Percentiles rank a stretch among this genome's conserved stretches.
These are phyloP conservation scores for Marcusenius ussheri DNA, from an alignment of 2,113 vertebrate genomes.

Conservation along the genomic window DNA sequence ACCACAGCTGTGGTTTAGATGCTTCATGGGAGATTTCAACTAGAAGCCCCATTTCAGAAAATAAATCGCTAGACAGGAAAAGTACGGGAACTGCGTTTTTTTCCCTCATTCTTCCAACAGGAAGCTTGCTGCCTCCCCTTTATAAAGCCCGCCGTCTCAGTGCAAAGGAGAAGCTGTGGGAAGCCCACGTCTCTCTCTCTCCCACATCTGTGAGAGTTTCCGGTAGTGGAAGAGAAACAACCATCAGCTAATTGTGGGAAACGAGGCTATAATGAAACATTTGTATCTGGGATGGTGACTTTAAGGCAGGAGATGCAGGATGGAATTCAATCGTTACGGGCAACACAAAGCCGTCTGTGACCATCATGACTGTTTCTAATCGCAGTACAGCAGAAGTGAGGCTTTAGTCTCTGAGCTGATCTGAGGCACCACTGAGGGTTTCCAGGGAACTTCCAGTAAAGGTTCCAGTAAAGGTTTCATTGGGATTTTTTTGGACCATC, in stretches of 20 bases:
- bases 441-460: neutral
- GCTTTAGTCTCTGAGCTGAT: neutral
- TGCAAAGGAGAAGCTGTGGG: neutral
- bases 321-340: neutral
- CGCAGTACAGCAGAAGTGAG: neutral
- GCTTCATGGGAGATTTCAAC: neutral
- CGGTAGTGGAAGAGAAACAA: conserved; percentile 44
- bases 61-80: neutral
- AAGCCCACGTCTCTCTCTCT: conserved; percentile 4
- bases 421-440: neutral
- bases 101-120: neutral
- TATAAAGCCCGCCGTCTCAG: neutral
- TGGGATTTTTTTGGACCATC: neutral
- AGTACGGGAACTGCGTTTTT: neutral
- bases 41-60: neutral
- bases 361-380: neutral
- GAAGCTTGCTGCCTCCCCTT: neutral
- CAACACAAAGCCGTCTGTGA: neutral
- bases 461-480: neutral
- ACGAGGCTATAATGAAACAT: conserved; percentile 51
- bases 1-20: neutral
- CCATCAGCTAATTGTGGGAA: conserved; percentile 57
- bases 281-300: conserved; percentile 36
- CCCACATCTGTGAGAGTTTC: conserved; percentile 31
- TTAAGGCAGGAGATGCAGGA: conserved; percentile 31